Conservation (phyloP, 2,113 vertebrate genomes). For the Chiloscyllium plagiosum region DNA sequence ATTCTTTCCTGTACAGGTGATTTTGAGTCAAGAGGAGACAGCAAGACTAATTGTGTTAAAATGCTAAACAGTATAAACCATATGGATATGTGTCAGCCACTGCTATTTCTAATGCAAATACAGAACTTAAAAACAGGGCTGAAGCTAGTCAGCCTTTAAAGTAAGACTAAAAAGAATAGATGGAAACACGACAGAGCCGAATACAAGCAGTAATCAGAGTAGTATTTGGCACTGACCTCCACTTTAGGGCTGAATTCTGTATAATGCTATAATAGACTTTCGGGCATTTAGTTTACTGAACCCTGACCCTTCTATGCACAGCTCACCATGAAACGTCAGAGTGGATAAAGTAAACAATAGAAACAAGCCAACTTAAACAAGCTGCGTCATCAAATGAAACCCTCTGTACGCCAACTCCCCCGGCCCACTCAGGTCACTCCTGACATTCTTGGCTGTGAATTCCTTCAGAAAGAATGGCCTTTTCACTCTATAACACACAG, state of each 20-base stretch:
- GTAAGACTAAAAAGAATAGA: neutral
- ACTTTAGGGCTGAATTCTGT: neutral
- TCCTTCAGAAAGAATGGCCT: neutral
- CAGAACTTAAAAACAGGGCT: neutral
- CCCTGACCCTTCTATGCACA: neutral
- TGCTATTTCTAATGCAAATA: neutral
- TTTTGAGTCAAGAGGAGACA: neutral
- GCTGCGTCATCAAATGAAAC: neutral
- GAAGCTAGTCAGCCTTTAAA: neutral
- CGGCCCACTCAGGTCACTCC: neutral
- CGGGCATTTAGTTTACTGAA: neutral
- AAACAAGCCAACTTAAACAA: neutral
- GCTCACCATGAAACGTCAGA: neutral
- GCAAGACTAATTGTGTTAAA: neutral
- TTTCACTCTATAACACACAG: neutral
- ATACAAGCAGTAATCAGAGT: neutral
- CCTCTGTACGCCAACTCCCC: neutral
- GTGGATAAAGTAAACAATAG: neutral
- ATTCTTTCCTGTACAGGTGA: neutral
- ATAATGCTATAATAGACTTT: neutral
- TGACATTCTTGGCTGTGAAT: neutral
- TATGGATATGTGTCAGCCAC: neutral
- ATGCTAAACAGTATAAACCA: neutral
- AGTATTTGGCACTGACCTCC: neutral
- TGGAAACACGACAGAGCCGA: neutral